Percentiles rank a stretch among this genome's conserved stretches.
Evolutionary conservation across 2,797 vertebrate genomes (phyloP).

Genomic region (Phaenicophaeus curvirostris): DNA sequence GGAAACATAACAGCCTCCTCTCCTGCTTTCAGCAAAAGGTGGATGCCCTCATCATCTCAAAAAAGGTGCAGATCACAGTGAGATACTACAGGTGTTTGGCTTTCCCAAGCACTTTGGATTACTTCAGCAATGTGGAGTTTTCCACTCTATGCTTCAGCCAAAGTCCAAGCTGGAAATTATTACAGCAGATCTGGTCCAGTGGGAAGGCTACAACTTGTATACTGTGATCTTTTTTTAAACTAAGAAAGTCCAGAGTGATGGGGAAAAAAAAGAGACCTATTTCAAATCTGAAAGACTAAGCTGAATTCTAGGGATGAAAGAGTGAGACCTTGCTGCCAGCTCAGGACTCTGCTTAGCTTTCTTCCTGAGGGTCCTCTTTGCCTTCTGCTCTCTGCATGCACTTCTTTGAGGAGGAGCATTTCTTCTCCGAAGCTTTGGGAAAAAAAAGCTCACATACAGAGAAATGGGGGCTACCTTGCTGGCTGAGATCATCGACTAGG

Average conservation of each 20-base stretch:
- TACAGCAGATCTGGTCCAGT: background rate
- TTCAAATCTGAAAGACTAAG: background rate
- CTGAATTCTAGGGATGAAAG: background rate
- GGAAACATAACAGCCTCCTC: conserved; percentile 13
- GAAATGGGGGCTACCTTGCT: conserved; percentile 75
- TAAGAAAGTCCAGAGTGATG: background rate
- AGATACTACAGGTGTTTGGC: conserved; percentile 9
- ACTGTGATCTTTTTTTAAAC: conserved; percentile 26
- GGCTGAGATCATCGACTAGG: conserved; percentile 88
- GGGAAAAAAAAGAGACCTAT: background rate
- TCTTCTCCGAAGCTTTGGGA: background rate
- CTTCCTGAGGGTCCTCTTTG: background rate
- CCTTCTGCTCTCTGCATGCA: background rate
- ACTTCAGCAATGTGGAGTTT: background rate
- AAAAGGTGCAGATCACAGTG: background rate
- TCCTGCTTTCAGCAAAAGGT: conserved; percentile 21
- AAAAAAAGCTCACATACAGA: background rate
- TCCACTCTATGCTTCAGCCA: background rate
- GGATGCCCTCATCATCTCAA: conserved; percentile 13
- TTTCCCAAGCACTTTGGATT: background rate
- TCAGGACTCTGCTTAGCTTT: background rate
- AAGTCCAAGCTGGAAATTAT: conserved; percentile 18
- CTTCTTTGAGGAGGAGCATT: background rate
- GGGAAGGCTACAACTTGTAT: background rate
- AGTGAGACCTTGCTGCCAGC: background rate